A percentile compares a stretch with the other conserved stretches of the same genome.
Evolutionary conservation across 1,140 invertebrate species (phyloP).

Genomic region (Trachymyrmex septentrionalis): DNA sequence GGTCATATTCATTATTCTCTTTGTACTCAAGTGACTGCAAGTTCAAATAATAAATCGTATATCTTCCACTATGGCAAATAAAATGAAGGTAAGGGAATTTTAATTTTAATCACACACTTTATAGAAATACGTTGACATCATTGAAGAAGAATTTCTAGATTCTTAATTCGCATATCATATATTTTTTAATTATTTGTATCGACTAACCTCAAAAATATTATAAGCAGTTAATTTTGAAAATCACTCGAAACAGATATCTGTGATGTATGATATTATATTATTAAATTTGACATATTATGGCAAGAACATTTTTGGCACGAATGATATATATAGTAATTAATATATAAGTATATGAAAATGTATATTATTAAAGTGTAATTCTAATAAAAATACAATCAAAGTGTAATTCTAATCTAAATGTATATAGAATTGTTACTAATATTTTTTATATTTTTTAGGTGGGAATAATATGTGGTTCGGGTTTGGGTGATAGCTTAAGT

Average conservation of each 20-base stretch:
- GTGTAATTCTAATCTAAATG: background rate
- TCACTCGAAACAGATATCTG: background rate
- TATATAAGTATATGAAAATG: too few species aligned
- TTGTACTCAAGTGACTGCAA: background rate
- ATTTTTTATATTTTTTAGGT: conserved; percentile 88
- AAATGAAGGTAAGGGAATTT: conserved; percentile 24
- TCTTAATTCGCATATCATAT: background rate
- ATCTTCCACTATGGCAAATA: background rate
- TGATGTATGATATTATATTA: background rate
- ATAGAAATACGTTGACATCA: background rate
- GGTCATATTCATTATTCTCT: background rate
- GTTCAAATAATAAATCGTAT: background rate
- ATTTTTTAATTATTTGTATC: background rate
- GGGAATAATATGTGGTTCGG: conserved; percentile 98
- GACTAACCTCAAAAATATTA: background rate
- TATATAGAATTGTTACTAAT: background rate
- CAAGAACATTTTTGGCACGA: background rate
- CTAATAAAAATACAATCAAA: too few species aligned
- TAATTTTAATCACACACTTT: background rate
- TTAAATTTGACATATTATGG: background rate
- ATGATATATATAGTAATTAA: too few species aligned
- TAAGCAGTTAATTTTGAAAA: background rate
- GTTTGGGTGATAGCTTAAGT: conserved; percentile 92
- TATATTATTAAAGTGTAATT: background rate
- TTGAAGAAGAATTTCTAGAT: background rate